Evolutionary conservation across 2,797 vertebrate species (phyloP).

Genomic region (Diceros bicornis): DNA sequence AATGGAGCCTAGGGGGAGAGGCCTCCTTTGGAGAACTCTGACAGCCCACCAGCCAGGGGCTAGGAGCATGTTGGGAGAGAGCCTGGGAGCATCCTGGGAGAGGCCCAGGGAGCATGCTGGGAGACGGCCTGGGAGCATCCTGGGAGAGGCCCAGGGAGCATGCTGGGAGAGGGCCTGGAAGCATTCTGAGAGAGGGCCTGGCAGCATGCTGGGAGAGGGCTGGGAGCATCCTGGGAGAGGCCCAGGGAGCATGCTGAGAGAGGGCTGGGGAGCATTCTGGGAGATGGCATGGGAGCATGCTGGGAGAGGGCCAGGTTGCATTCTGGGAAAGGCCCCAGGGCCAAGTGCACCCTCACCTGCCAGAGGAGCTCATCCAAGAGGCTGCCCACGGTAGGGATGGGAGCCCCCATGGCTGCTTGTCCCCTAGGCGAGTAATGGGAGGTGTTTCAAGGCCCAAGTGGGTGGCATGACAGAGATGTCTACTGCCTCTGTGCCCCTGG

Average conservation of each 20-base stretch:
- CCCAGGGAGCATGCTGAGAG: background rate
- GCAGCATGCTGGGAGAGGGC: background rate
- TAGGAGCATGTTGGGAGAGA: background rate
- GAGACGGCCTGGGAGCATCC: background rate
- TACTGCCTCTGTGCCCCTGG: background rate
- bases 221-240: background rate
- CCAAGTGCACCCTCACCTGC: background rate
- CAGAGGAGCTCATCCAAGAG: background rate
- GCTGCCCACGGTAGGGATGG: background rate
- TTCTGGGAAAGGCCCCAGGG: background rate
- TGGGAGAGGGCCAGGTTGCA: background rate
- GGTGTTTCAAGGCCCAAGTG: background rate
- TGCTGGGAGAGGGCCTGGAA: background rate
- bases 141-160: background rate
- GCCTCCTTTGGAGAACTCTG: background rate
- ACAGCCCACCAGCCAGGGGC: background rate
- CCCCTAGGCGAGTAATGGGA: background rate
- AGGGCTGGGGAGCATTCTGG: background rate
- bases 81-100: background rate
- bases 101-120: background rate
- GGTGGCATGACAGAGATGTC: background rate
- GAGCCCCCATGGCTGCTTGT: background rate
- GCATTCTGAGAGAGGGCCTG: background rate
- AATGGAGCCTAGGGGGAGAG: background rate
- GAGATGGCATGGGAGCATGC: background rate